phyloP scores from a whole-genome alignment of 2,113 vertebrate genomes.

The Prolemur simus region DNA sequence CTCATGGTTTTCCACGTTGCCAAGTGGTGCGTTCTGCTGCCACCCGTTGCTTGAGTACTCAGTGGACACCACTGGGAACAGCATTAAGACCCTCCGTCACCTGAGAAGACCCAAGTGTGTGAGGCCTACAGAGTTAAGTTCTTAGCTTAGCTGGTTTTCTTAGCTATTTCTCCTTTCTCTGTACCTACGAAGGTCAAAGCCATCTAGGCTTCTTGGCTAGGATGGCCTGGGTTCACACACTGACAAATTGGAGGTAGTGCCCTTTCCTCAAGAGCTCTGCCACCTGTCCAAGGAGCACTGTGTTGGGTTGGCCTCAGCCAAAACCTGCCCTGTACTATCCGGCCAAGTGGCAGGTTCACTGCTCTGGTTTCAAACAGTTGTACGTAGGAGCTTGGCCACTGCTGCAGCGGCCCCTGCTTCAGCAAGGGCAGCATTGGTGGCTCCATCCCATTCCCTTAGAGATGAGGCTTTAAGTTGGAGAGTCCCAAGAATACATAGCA shows the following conservation, averaged over 20 bases:
- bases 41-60: background rate
- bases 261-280: background rate
- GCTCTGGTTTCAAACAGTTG: fast-evolving
- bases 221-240: background rate
- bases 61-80: background rate
- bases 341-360: fast-evolving
- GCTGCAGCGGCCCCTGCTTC: background rate
- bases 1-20: background rate
- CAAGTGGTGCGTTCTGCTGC: fast-evolving
- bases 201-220: background rate
- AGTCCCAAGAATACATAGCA: background rate
- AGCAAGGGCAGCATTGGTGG: fast-evolving
- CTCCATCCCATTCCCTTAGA: background rate
- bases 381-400: no score
- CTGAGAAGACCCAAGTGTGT: background rate
- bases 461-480: background rate
- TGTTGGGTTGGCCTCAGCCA: no score
- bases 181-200: fast-evolving
- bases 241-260: background rate
- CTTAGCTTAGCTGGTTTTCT: background rate
- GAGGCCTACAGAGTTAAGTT: background rate
- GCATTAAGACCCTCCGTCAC: no score
- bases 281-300: background rate
- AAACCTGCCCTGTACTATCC: background rate
- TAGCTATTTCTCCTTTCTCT: background rate